Evolutionary conservation across 2,113 vertebrate genomes (phyloP), one percentile per base, ranked within the genome.

Genomic region (Picathartes gymnocephalus): DNA sequence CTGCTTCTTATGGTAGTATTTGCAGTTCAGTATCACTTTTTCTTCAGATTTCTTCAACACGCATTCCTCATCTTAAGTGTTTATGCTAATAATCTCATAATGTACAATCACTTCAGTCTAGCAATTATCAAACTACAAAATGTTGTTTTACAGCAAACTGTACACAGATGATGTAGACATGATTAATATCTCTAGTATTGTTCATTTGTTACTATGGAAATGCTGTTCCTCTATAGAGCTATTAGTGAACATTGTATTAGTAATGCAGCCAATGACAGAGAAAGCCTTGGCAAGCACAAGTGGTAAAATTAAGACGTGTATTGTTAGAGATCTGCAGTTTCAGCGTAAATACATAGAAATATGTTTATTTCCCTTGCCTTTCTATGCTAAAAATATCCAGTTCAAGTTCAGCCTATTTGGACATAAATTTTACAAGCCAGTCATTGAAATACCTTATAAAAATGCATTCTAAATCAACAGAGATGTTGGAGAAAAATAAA

Each of bases 121-220:
- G 92, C 92, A 98, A 97, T 98, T 98, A 97, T 97, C 94, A 95
- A 97, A 89, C 94, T 97, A 95, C 77, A 97, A 96, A 97, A 95
- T 93, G 89, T 86, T 97, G 86, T 90, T 97, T 97, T 97, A 96
- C 79, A 97, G 81, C 7, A 95, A 97, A 97, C n/a, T 71, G 54
- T 97, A 96, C 81, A 95, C 54, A 91, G 95, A 96, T 98, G 97
- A 97, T 96, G 93, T 79, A 96, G 91, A 96, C 95, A 93, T 4
- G 15, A 98, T 98, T 98, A 97, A 97, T 98, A 96, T 96, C 93
- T 93, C 77, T 58, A 82, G 86, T 80, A 97, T 73, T 97, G 78
- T 97, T 98, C 97, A 96, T 98, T 98, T 97, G 98, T 98, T 98
- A 96, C 97, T 96, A 97, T 98, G 97, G 98, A 97, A 97, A 98